phyloP scores from a whole-genome alignment of 2,888 invertebrate species.

The Imbricaverruca yamaguchii region DNA sequence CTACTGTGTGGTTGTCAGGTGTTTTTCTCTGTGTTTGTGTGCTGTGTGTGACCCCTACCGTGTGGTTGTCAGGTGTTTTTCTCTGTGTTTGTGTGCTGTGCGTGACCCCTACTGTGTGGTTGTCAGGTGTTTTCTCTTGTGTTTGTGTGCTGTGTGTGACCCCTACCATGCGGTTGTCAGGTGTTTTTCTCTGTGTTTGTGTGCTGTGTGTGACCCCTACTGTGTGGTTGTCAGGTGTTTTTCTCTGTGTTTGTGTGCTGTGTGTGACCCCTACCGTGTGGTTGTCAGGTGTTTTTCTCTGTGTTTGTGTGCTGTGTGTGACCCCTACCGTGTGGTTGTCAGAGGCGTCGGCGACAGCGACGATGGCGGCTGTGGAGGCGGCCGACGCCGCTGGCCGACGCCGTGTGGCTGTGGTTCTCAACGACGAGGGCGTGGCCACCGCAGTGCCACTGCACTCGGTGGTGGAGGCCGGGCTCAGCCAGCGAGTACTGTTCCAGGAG shows the following conservation, averaged over 20 bases:
- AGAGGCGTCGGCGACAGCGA: background rate
- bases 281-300: too few relatives aligned
- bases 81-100: too few relatives aligned
- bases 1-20: too few relatives aligned
- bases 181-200: background rate
- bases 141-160: too few relatives aligned
- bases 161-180: background rate
- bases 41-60: too few relatives aligned
- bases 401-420: constrained; percentile 19
- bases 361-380: background rate
- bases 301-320: background rate
- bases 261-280: too few relatives aligned
- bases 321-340: background rate
- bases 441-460: constrained; percentile 20
- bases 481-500: constrained; percentile 17
- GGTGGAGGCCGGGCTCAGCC: constrained; percentile 21
- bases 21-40: too few relatives aligned
- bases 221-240: too few relatives aligned
- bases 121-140: too few relatives aligned
- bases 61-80: too few relatives aligned
- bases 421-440: constrained; percentile 12
- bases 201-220: background rate
- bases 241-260: too few relatives aligned
- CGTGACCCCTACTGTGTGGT: too few relatives aligned
- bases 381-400: constrained; percentile 9